A percentile compares a stretch with the other conserved stretches of the same genome.
phyloP scores from a whole-genome alignment of 1,140 invertebrate genomes.

The Limonius californicus region DNA sequence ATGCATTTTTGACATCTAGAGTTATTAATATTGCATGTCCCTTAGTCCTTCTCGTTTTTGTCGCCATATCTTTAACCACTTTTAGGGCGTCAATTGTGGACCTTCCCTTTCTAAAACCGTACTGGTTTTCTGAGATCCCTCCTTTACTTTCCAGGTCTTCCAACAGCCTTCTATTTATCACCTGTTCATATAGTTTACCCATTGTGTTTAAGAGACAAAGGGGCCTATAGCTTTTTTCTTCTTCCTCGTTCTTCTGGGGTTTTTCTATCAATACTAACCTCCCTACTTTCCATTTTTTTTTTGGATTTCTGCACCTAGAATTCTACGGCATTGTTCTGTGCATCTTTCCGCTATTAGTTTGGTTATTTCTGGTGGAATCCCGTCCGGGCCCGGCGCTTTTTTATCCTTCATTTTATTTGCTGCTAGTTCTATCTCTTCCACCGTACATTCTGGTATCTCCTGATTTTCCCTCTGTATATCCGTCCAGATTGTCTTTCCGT shows the following conservation, averaged over 20 bases:
- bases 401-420: background rate
- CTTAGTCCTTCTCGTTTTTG: background rate
- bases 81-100: background rate
- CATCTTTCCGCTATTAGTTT: background rate
- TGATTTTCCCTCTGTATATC: background rate
- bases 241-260: background rate
- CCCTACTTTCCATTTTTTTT: background rate
- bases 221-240: background rate
- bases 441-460: background rate
- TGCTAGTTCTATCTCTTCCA: background rate
- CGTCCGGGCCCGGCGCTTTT: constrained; percentile 1
- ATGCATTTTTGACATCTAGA: background rate
- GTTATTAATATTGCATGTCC: background rate
- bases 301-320: background rate
- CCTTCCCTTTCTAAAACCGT: background rate
- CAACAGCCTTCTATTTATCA: background rate
- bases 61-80: background rate
- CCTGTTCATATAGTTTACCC: background rate
- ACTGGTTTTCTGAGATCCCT: background rate
- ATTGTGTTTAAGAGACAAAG: background rate
- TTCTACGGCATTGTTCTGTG: background rate
- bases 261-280: no score
- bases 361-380: background rate
- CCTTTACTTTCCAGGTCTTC: background rate
- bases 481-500: no score